Percentiles rank a stretch among this genome's conserved stretches.
phyloP scores from a whole-genome alignment of 1,140 invertebrate genomes.

The Tetraneura akinire region DNA sequence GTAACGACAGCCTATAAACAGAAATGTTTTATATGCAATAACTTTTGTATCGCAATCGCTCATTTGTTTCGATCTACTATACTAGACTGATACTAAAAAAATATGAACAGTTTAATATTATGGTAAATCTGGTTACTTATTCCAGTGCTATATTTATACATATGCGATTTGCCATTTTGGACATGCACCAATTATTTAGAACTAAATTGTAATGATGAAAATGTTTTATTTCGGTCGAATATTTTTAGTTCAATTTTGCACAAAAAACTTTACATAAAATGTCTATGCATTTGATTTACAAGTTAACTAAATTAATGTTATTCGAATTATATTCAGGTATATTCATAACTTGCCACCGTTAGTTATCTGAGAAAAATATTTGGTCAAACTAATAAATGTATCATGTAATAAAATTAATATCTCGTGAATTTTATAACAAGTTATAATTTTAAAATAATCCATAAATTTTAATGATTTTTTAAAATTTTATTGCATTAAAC shows the following conservation, averaged over 20 bases:
- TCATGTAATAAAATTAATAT: too few relatives aligned
- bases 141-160: conserved; percentile 45
- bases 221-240: conserved; percentile 42
- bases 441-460: too few relatives aligned
- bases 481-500: too few relatives aligned
- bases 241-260: conserved; percentile 15
- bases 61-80: neutral
- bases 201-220: conserved; percentile 39
- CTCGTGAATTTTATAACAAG: too few relatives aligned
- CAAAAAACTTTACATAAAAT: neutral
- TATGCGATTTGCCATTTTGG: conserved; percentile 36
- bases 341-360: neutral
- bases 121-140: conserved; percentile 37
- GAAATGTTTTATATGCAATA: conserved; percentile 39
- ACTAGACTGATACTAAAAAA: conserved; percentile 30
- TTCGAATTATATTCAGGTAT: neutral
- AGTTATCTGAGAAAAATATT: neutral
- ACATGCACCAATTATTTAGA: neutral
- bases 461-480: too few relatives aligned
- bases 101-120: conserved; percentile 38
- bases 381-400: too few relatives aligned
- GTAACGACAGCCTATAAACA: conserved; percentile 61
- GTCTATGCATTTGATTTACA: neutral
- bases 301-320: neutral
- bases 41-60: neutral